Evolutionary conservation across 2,113 vertebrate species (phyloP).

Genomic region (Ictalurus punctatus): DNA sequence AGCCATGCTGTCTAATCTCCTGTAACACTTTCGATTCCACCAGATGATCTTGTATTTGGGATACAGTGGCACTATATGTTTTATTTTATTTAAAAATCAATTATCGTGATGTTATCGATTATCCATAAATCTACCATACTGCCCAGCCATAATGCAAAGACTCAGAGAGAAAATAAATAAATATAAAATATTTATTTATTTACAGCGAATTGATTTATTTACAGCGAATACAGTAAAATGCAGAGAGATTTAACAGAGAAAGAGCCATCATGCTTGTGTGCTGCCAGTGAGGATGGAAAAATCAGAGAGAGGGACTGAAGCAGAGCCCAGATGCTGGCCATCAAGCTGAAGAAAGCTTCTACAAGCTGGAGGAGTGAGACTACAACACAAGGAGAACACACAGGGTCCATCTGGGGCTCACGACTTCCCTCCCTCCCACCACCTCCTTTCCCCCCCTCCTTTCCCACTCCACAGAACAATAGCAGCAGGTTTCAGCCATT

Average conservation of each 20-base stretch:
- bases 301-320: background rate
- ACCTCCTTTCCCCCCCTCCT: too few species aligned
- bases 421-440: background rate
- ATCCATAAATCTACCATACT: background rate
- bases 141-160: background rate
- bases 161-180: background rate
- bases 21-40: background rate
- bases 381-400: constrained; percentile 22
- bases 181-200: background rate
- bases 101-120: background rate
- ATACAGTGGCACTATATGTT: background rate
- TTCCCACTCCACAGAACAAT: constrained; percentile 47
- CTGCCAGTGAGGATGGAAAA: background rate
- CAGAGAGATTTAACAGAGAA: constrained; percentile 1
- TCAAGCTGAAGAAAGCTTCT: constrained; percentile 41
- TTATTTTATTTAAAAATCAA: background rate
- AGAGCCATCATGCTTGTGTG: constrained; percentile 6
- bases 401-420: constrained; percentile 50
- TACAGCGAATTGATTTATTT: background rate
- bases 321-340: constrained; percentile 42
- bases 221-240: background rate
- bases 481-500: constrained; percentile 42
- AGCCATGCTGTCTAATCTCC: background rate
- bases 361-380: constrained; percentile 6
- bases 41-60: background rate